phyloP scores from a whole-genome alignment of 1,140 invertebrate genomes.

The Microvelia longipes region DNA sequence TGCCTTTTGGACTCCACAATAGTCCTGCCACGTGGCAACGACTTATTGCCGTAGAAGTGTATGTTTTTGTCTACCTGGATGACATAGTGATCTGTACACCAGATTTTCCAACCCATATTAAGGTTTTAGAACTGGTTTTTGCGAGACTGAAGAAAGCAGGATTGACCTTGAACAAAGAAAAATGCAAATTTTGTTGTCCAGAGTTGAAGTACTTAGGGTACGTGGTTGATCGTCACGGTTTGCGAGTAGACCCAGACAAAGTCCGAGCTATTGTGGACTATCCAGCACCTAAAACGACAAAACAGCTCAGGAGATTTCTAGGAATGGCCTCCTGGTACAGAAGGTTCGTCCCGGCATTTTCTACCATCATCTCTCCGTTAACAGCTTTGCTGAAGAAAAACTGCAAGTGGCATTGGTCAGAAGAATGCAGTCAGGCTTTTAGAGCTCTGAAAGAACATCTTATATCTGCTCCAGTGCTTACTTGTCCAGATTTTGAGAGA shows the following conservation, averaged over 20 bases:
- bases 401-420: conserved; percentile 15
- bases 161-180: no score
- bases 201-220: no score
- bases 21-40: no score
- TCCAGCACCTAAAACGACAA: no score
- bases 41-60: conserved; percentile 25
- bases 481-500: conserved; percentile 20
- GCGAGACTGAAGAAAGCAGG: no score
- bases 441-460: conserved; percentile 20
- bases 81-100: conserved; percentile 27
- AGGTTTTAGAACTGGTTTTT: no score
- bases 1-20: no score
- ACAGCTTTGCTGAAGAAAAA: conserved; percentile 22
- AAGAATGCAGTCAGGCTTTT: conserved; percentile 16
- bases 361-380: conserved; percentile 23
- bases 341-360: conserved; percentile 25
- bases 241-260: conserved; percentile 7
- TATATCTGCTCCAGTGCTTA: conserved; percentile 10
- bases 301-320: conserved; percentile 25
- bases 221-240: conserved; percentile 9
- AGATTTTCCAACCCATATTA: conserved; percentile 27
- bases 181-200: no score
- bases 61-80: conserved; percentile 22
- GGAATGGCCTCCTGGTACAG: conserved; percentile 24
- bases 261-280: no score